A percentile compares a stretch with the other conserved stretches of the same genome.
These are phyloP conservation scores for Neria commutata DNA, from an alignment of 2,888 invertebrate species.

Conservation along the genomic window DNA sequence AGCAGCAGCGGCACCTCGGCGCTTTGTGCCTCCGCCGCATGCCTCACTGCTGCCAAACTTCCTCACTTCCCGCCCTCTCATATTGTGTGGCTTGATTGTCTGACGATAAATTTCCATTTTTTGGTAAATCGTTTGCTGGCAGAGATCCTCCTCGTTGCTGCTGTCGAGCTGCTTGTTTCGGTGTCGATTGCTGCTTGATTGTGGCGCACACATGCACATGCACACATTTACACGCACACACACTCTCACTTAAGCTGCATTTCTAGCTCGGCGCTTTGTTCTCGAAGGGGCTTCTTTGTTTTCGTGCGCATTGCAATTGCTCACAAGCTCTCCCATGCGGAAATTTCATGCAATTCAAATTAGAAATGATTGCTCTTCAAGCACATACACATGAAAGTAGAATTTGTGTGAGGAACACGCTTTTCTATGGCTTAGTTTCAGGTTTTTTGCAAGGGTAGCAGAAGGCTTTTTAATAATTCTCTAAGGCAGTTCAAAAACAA, in stretches of 20 bases:
- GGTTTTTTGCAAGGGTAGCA: too few relatives aligned
- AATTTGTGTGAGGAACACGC: too few relatives aligned
- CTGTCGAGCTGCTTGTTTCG: conserved; percentile 17
- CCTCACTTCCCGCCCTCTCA: not conserved
- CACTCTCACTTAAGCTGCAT: conserved; percentile 45
- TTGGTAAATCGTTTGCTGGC: conserved; percentile 46
- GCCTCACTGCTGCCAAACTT: not conserved
- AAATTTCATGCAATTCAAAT: conserved; percentile 41
- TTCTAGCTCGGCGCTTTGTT: conserved; percentile 50
- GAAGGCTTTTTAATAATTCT: too few relatives aligned
- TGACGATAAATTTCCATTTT: conserved; percentile 56
- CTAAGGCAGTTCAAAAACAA: too few relatives aligned
- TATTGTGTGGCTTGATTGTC: conserved; percentile 48
- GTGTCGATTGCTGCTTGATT: conserved; percentile 57
- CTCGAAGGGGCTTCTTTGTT: conserved; percentile 36
- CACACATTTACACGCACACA: conserved; percentile 4
- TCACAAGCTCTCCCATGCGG: conserved; percentile 59
- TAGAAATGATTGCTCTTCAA: conserved; percentile 26
- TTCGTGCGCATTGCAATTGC: conserved; percentile 47
- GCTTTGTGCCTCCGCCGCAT: not conserved
- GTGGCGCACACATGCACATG: conserved; percentile 30
- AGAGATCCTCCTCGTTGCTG: conserved; percentile 7
- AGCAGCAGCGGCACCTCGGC: too few relatives aligned
- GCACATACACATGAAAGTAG: too few relatives aligned
- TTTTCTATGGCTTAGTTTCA: too few relatives aligned